Evolutionary conservation across 2,113 vertebrate species (phyloP), one percentile per base, ranked within the genome.

Genomic region (Vulpes lagopus): DNA sequence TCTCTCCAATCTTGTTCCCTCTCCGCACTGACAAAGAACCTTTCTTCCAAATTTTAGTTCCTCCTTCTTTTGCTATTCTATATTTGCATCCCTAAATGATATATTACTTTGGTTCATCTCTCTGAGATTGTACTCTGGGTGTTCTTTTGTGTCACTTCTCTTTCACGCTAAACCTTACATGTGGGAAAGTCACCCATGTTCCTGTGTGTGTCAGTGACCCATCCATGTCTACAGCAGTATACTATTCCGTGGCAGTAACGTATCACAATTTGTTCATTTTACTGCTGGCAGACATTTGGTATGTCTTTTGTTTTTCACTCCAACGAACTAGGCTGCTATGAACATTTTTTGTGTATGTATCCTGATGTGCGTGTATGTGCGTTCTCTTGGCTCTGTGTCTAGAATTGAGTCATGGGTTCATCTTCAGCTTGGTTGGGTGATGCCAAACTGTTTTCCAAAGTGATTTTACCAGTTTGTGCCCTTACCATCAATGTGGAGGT

Each of bases 151-250:
- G 53, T 8, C 25, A 11, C 64, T 27, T 30, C 49, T 73, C 17
- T 16, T 14, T 2, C 32, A 10, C 49, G 5, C 8, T 12, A 11
- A n/a, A 23, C 0, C 0, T 1, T 14, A 35, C 11, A 0, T 57
- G 20, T 53, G 53, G 67, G 80, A 38, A 20, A 11, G 1, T 16
- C 81, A 17, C 5, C 32, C 11, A 1, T 1, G 2, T 2, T 35
- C 14, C 38, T 8, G 0, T 1, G 19, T 0, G 20, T 5, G 0
- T 17, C 3, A 0, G 49, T 17, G 10, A 10, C 3, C 1, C 22
- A 1, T 32, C n/a, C 19, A 0, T 38, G n/a, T n/a, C n/a, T 17
- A 1, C 0, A 2, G 53, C 73, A 55, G 20, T 2, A 0, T n/a
- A 3, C 71, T 16, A 1, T 15, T 35, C 79, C 55, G 0, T 1